phyloP scores from a whole-genome alignment of 2,888 invertebrate genomes.

The Nemapogon koenigi region DNA sequence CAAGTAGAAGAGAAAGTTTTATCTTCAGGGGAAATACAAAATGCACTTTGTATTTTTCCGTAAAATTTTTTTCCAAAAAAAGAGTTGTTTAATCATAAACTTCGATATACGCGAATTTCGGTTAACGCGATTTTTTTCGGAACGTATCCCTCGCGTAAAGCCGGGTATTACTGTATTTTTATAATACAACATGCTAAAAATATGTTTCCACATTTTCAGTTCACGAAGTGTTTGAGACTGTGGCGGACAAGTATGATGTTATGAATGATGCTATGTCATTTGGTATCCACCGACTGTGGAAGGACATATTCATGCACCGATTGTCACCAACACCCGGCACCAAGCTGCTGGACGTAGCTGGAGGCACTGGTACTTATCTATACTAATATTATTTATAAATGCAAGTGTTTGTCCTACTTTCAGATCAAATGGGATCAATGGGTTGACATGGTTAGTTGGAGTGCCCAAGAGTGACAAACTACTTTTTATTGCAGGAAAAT shows the following conservation, averaged over 20 bases:
- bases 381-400: no score
- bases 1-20: slow-evolving; percentile 18
- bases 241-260: slow-evolving; percentile 90
- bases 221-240: slow-evolving; percentile 91
- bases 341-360: slow-evolving; percentile 91
- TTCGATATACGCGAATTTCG: slow-evolving; percentile 18
- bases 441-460: no score
- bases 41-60: no score
- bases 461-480: no score
- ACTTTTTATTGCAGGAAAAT: no score
- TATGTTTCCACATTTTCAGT: slow-evolving; percentile 78
- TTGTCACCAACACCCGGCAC: slow-evolving; percentile 79
- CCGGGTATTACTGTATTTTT: slow-evolving; percentile 8
- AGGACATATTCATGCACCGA: slow-evolving; percentile 86
- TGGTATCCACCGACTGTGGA: slow-evolving; percentile 96
- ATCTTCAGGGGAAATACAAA: slow-evolving; percentile 15
- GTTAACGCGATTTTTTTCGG: slow-evolving; percentile 16
- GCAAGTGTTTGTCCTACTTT: no score
- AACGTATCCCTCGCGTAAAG: slow-evolving; percentile 13
- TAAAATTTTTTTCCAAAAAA: no score
- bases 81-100: slow-evolving; percentile 9
- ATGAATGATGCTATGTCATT: slow-evolving; percentile 99
- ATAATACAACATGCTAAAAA: background rate
- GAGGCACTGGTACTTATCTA: slow-evolving; percentile 87
- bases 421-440: no score